Conservation (phyloP, 1,140 invertebrate genomes). For the Pseudomyrmex gracilis region DNA sequence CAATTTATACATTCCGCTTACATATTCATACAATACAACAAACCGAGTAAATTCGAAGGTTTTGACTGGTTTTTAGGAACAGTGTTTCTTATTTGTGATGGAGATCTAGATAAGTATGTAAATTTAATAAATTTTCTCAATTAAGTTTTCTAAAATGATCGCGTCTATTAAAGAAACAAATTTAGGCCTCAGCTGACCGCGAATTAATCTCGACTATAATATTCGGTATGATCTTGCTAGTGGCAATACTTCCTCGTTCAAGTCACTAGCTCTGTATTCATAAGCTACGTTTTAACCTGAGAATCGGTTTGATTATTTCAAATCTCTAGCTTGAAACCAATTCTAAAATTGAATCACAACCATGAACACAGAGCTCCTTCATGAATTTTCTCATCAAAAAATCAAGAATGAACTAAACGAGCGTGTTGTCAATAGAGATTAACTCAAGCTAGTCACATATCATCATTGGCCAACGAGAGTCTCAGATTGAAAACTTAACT, state of each 20-base stretch:
- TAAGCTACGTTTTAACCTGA: not conserved
- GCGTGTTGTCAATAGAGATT: slow-evolving; percentile 39
- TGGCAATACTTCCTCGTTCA: slow-evolving; percentile 13
- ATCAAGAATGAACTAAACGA: slow-evolving; percentile 43
- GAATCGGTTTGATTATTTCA: no score
- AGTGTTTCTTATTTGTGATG: slow-evolving; percentile 81
- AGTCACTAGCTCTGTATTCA: not conserved
- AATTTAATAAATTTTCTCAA: slow-evolving; percentile 7
- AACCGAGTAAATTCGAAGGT: slow-evolving; percentile 73
- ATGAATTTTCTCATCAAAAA: not conserved
- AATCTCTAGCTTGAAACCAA: no score
- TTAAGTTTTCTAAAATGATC: not conserved
- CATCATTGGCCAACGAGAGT: slow-evolving; percentile 80
- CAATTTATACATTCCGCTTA: slow-evolving; percentile 79
- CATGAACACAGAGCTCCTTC: no score
- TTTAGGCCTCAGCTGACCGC: slow-evolving; percentile 81
- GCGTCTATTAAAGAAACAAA: not conserved
- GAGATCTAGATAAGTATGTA: slow-evolving; percentile 79
- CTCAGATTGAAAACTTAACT: slow-evolving; percentile 85
- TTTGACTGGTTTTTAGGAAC: slow-evolving; percentile 84
- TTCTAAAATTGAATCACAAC: no score
- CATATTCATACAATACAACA: slow-evolving; percentile 80
- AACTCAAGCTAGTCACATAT: slow-evolving; percentile 82
- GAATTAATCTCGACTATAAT: slow-evolving; percentile 71
- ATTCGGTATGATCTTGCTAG: slow-evolving; percentile 5